Evolutionary conservation across 1,140 invertebrate species (phyloP).

Genomic region (Drosophila orosa): DNA sequence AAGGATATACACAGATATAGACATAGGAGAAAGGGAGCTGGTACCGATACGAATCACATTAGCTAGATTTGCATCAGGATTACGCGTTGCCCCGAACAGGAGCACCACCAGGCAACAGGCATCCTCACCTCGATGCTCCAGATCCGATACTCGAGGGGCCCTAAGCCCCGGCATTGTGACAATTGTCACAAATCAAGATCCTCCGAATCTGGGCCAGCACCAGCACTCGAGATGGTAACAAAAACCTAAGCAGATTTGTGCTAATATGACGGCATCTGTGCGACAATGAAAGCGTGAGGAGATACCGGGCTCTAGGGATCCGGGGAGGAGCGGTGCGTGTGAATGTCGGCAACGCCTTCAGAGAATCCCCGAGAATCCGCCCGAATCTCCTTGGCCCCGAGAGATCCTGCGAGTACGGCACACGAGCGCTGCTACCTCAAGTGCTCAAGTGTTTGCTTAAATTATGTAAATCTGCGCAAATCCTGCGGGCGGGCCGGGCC

Average conservation of each 20-base stretch:
- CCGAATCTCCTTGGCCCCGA: slow-evolving; percentile 12
- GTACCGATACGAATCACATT: slow-evolving; percentile 71
- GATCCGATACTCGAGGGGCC: slow-evolving; percentile 15
- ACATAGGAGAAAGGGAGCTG: background rate
- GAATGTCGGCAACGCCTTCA: slow-evolving; percentile 68
- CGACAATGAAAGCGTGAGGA: slow-evolving; percentile 50
- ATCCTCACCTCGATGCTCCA: slow-evolving; percentile 37
- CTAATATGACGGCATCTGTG: slow-evolving; percentile 80
- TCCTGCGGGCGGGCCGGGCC: slow-evolving; percentile 58
- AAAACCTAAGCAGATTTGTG: slow-evolving; percentile 80
- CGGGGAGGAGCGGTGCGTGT: slow-evolving; percentile 51
- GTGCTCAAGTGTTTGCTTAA: slow-evolving; percentile 69
- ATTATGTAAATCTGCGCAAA: slow-evolving; percentile 78
- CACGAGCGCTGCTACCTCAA: slow-evolving; percentile 56
- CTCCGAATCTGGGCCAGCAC: slow-evolving; percentile 53
- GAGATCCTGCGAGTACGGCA: slow-evolving; percentile 47
- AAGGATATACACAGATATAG: background rate
- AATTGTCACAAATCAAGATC: slow-evolving; percentile 71
- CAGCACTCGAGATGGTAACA: slow-evolving; percentile 63
- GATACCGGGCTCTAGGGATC: slow-evolving; percentile 9
- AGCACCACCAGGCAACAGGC: slow-evolving; percentile 23
- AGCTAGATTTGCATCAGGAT: slow-evolving; percentile 76
- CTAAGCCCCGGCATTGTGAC: slow-evolving; percentile 59
- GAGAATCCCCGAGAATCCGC: slow-evolving; percentile 34
- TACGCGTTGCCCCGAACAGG: slow-evolving; percentile 52